Evolutionary conservation across 1,140 invertebrate genomes (phyloP).

Genomic region (Amyelois transitella): DNA sequence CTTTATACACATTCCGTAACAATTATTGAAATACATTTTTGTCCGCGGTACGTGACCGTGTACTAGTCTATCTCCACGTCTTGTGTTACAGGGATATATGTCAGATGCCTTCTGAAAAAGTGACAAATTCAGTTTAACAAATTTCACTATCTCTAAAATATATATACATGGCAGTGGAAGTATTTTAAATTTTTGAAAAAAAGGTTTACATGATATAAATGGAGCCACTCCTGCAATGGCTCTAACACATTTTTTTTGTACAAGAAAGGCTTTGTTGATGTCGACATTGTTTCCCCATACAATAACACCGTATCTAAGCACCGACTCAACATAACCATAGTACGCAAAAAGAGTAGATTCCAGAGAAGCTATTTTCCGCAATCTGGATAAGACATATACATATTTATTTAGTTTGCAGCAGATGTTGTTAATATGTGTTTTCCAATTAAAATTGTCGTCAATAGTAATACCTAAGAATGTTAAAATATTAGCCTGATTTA

Average conservation of each 20-base stretch:
- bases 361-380: background rate
- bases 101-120: background rate
- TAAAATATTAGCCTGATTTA: background rate
- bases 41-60: background rate
- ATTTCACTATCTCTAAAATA: background rate
- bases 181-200: background rate
- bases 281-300: constrained; percentile 3
- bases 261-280: constrained; percentile 1
- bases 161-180: constrained; percentile 2
- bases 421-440: background rate
- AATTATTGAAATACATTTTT: background rate
- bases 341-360: background rate
- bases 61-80: constrained; percentile 1
- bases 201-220: background rate
- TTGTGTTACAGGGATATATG: background rate
- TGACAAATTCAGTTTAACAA: background rate
- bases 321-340: background rate
- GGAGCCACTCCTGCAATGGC: background rate
- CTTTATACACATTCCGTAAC: constrained; percentile 5
- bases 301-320: constrained; percentile 2
- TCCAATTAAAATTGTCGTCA: constrained; percentile 1
- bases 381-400: background rate
- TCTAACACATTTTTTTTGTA: constrained; percentile 3
- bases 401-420: background rate
- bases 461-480: constrained; percentile 1